A percentile compares a stretch with the other conserved stretches of the same genome.
Evolutionary conservation across 1,140 invertebrate species (phyloP).

Genomic region (Parasteatoda tepidariorum): DNA sequence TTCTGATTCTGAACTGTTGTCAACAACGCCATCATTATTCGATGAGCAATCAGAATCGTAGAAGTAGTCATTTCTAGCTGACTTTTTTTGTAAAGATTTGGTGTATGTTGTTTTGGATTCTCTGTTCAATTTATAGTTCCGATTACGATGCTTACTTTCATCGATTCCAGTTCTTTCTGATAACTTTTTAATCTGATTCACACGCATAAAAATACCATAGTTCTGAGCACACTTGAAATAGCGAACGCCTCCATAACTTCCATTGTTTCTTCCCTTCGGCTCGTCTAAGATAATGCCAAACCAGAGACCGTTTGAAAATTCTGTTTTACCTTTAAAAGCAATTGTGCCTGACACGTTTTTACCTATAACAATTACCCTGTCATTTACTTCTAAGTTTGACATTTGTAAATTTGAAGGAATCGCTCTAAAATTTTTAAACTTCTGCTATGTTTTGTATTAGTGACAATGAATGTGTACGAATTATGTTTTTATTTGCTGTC

Average conservation of each 20-base stretch:
- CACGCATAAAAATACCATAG: slow-evolving; percentile 81
- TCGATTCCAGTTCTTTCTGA: slow-evolving; percentile 60
- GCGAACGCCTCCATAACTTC: slow-evolving; percentile 83
- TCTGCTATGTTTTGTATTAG: too few relatives aligned
- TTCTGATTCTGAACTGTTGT: background rate
- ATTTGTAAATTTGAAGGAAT: too few relatives aligned
- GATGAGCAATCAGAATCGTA: background rate
- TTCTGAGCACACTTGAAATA: slow-evolving; percentile 77
- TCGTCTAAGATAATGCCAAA: slow-evolving; percentile 90
- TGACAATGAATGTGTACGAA: too few relatives aligned
- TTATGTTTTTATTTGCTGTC: too few relatives aligned
- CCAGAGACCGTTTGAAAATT: slow-evolving; percentile 81
- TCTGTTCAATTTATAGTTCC: background rate
- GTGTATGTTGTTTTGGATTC: background rate
- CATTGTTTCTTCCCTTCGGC: slow-evolving; percentile 92
- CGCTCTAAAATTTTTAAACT: too few relatives aligned
- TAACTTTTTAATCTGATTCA: slow-evolving; percentile 66
- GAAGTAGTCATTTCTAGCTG: too few relatives aligned
- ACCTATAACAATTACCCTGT: slow-evolving; percentile 81
- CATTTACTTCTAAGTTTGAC: slow-evolving; percentile 72
- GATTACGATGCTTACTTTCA: background rate
- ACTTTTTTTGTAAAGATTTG: background rate
- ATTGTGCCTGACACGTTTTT: slow-evolving; percentile 80
- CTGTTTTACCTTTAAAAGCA: slow-evolving; percentile 85
- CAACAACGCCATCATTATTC: background rate